Evolutionary conservation across 2,888 invertebrate species (phyloP), one percentile per base, ranked within the genome.

Genomic region (Andrena camellia): DNA sequence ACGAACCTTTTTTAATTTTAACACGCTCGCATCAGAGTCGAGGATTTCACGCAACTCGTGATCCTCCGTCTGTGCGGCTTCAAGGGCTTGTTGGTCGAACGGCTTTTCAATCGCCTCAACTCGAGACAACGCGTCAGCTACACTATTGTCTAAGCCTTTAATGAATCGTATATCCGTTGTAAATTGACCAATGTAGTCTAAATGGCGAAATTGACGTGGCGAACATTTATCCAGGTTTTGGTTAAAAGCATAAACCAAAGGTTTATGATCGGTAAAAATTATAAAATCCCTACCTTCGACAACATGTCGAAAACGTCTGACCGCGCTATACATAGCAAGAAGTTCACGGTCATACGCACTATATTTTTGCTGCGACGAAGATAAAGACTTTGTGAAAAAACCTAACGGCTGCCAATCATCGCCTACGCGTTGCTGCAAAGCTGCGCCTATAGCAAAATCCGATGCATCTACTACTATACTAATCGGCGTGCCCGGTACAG

Each of bases 381-480:
- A 20, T 57, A 23, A 5, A 7, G 54, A 0, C 6, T 54, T 67
- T 0, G 33, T 33, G 5, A 20, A 20, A 54, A 67, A 33, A 0
- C 0, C 0, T 5, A 84, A 50, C 1, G 82, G 78, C 62, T 84
- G 72, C 74, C 78, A 82, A 4, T 7, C 29, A 2, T 52, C 26
- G 0, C 66, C 59, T 17, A 6, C 42, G 4, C 6, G 63, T 48
- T 86, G 84, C 17, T 84, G 74, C 0, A 86, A 59, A 48, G 74
- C 72, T 0, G 79, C 86, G 1, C 86, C 86, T 26, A 86, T 60
- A 10, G 81, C 73, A 10, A 86, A 73, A 5, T 57, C 54, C 6
- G 54, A 57, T 10, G 54, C 54, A 23, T 57, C 54, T 1, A 23
- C 23, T 3, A 8, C 20, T 0, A 57, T 20, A 20, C 20, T 57